phyloP scores from a whole-genome alignment of 2,797 vertebrate species.

The Malacoraja senta region DNA sequence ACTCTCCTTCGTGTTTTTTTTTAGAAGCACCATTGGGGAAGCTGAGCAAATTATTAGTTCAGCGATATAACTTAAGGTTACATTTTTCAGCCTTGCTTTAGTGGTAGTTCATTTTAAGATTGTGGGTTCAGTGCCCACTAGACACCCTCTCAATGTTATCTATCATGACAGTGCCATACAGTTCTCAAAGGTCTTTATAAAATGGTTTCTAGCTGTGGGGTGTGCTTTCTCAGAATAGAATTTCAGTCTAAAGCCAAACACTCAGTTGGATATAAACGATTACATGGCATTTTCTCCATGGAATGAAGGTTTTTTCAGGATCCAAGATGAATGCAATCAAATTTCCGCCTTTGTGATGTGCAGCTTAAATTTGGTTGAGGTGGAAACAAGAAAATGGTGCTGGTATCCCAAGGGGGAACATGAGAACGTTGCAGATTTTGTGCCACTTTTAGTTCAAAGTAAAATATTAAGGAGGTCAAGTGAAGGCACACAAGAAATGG shows the following conservation, averaged over 20 bases:
- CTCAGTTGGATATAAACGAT: not conserved
- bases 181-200: too few relatives aligned
- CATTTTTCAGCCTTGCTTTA: not conserved
- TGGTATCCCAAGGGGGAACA: not conserved
- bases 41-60: conserved; percentile 9
- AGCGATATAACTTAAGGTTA: too few relatives aligned
- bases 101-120: not conserved
- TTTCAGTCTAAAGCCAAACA: not conserved
- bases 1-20: not conserved
- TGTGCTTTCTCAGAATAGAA: not conserved
- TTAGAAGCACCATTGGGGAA: too few relatives aligned
- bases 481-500: not conserved
- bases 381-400: not conserved
- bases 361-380: not conserved
- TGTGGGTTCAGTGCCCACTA: not conserved
- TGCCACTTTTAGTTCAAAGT: not conserved
- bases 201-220: too few relatives aligned
- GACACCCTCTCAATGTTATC: not conserved
- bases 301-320: not conserved
- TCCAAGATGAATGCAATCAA: not conserved
- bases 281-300: not conserved
- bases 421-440: not conserved
- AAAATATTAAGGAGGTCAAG: not conserved
- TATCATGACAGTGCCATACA: not conserved
- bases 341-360: not conserved